Conservation (phyloP, 2,888 invertebrate genomes). For the Agrilus biguttatus region DNA sequence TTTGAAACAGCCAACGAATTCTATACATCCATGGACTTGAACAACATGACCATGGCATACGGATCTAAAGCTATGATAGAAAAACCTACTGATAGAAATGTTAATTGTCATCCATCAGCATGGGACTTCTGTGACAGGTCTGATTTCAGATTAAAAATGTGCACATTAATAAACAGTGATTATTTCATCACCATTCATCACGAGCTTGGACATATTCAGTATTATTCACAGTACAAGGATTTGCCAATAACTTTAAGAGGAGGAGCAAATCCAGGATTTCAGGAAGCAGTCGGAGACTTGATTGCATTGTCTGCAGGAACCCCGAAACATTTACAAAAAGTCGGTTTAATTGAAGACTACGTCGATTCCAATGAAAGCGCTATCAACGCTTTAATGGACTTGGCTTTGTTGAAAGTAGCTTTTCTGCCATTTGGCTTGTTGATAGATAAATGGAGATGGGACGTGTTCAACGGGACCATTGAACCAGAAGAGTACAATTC, state of each 20-base stretch:
- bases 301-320: slow-evolving; percentile 42
- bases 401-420: slow-evolving; percentile 34
- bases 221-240: slow-evolving; percentile 43
- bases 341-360: slow-evolving; percentile 30
- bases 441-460: slow-evolving; percentile 43
- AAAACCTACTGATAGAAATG: slow-evolving; percentile 38
- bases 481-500: slow-evolving; percentile 28
- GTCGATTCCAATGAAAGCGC: slow-evolving; percentile 25
- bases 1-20: slow-evolving; percentile 39
- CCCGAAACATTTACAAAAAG: slow-evolving; percentile 34
- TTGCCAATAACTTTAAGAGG: slow-evolving; percentile 35
- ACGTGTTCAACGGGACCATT: slow-evolving; percentile 34
- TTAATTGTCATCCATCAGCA: slow-evolving; percentile 53
- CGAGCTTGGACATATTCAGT: slow-evolving; percentile 56
- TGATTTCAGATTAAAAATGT: slow-evolving; percentile 51
- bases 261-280: slow-evolving; percentile 45
- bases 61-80: slow-evolving; percentile 39
- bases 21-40: slow-evolving; percentile 31
- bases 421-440: slow-evolving; percentile 40
- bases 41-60: slow-evolving; percentile 44
- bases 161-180: slow-evolving; percentile 38
- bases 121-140: slow-evolving; percentile 54
- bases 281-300: slow-evolving; percentile 49
- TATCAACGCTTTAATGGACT: slow-evolving; percentile 33
- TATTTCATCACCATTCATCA: slow-evolving; percentile 56